Evolutionary conservation across 2,888 invertebrate genomes (phyloP).

Genomic region (Cepaea hortensis): DNA sequence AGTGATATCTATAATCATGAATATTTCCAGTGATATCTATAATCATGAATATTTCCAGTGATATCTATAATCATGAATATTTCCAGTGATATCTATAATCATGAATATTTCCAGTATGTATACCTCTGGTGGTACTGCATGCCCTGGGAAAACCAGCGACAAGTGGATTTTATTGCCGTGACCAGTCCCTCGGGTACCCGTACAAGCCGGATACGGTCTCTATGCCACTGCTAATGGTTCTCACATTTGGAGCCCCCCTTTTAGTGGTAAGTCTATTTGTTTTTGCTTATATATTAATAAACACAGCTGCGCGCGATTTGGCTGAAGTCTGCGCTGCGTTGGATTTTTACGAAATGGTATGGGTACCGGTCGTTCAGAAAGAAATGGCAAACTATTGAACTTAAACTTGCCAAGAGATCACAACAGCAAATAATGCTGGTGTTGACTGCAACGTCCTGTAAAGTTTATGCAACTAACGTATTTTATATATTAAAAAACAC

Average conservation of each 20-base stretch:
- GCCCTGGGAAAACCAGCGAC: slow-evolving; percentile 13
- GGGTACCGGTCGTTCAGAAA: too few relatives aligned
- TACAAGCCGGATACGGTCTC: slow-evolving; percentile 45
- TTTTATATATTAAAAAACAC: background rate
- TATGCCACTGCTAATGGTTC: slow-evolving; percentile 3
- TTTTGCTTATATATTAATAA: background rate
- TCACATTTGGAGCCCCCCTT: slow-evolving; percentile 25
- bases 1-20: slow-evolving; percentile 5
- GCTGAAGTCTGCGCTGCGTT: background rate
- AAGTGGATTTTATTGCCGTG: slow-evolving; percentile 36
- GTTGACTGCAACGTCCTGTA: too few relatives aligned
- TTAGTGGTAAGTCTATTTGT: slow-evolving; percentile 32
- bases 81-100: slow-evolving; percentile 12
- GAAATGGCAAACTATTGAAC: too few relatives aligned
- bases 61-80: background rate
- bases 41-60: slow-evolving; percentile 18
- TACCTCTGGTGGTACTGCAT: slow-evolving; percentile 12
- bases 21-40: slow-evolving; percentile 13
- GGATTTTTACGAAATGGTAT: background rate
- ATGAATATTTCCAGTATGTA: slow-evolving; percentile 25
- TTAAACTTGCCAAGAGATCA: too few relatives aligned
- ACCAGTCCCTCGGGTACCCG: slow-evolving; percentile 24
- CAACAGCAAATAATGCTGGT: too few relatives aligned
- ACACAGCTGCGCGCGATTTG: too few relatives aligned
- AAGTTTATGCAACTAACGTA: background rate